phyloP scores from a whole-genome alignment of 2,113 vertebrate species.

The Hippocampus comes region DNA sequence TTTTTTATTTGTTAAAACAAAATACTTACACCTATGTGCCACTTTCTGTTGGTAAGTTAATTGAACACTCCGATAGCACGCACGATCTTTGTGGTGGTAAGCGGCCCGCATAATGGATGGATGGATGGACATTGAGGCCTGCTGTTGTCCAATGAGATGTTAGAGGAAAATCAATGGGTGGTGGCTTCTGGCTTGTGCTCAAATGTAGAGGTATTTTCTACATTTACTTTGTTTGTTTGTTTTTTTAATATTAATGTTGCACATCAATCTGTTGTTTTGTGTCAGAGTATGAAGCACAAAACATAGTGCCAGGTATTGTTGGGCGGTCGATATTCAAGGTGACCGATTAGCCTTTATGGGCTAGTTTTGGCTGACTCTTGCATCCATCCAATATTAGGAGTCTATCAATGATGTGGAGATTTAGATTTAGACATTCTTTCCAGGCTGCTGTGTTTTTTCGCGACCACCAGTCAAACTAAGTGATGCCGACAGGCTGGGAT shows the following conservation, averaged over 20 bases:
- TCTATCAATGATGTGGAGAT: neutral
- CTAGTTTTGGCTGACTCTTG: neutral
- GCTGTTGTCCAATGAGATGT: neutral
- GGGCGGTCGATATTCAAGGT: slow-evolving; percentile 4
- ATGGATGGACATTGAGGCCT: no score
- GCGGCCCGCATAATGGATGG: no score
- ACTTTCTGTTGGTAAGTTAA: no score
- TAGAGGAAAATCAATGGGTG: slow-evolving; percentile 34
- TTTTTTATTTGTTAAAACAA: neutral
- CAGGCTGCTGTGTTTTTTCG: slow-evolving; percentile 20
- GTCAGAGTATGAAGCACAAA: neutral
- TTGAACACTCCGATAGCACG: no score
- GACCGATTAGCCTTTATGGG: slow-evolving; percentile 26
- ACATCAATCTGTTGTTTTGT: slow-evolving; percentile 36
- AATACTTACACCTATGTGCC: neutral
- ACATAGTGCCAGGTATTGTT: neutral
- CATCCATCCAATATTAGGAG: neutral
- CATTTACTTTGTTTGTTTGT: no score
- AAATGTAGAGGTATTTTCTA: slow-evolving; percentile 5
- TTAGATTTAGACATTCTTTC: neutral
- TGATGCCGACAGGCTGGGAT: slow-evolving; percentile 62
- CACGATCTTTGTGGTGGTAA: no score
- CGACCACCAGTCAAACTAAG: slow-evolving; percentile 51
- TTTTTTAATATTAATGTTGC: neutral
- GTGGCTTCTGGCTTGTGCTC: slow-evolving; percentile 24